A percentile compares a stretch with the other conserved stretches of the same genome.
Conservation (phyloP, 2,888 invertebrate genomes). For the Caenorhabditis macrosperma region DNA sequence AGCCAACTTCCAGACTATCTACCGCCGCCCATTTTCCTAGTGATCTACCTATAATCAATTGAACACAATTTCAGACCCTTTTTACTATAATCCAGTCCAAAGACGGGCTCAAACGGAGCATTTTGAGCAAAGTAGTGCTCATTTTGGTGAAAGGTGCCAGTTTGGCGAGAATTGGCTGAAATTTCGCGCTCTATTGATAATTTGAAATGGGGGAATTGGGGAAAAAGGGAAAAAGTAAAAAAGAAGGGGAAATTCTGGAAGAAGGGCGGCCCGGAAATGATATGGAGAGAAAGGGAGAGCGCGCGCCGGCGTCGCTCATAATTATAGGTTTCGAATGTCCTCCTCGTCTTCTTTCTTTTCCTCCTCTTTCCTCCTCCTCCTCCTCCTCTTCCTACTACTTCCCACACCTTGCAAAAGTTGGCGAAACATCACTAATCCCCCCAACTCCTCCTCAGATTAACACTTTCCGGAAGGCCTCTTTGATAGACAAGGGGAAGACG, state of each 20-base stretch:
- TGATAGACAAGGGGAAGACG: neutral
- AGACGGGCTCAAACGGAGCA: too few species aligned
- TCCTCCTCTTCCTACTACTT: neutral
- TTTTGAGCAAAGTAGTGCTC: too few species aligned
- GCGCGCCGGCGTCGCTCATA: neutral
- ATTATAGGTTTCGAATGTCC: slow-evolving; percentile 27
- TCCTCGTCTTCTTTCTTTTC: neutral
- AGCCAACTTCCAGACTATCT: too few species aligned
- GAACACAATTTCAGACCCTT: too few species aligned
- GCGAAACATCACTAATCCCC: slow-evolving; percentile 18
- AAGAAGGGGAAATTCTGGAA: neutral
- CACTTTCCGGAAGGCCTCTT: slow-evolving; percentile 19
- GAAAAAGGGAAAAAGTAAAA: neutral
- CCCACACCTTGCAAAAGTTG: neutral
- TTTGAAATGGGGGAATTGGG: too few species aligned
- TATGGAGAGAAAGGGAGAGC: neutral
- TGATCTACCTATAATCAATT: too few species aligned
- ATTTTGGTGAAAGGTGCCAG: too few species aligned
- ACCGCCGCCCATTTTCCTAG: too few species aligned
- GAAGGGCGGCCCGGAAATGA: slow-evolving; percentile 3
- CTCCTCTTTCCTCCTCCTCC: neutral
- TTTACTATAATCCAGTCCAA: too few species aligned
- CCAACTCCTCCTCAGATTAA: slow-evolving; percentile 24
- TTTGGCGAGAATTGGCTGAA: too few species aligned
- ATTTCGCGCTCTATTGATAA: too few species aligned